Base-by-base conservation (phyloP, 2,113 vertebrate genomes). In the Talpa occidentalis region DNA sequence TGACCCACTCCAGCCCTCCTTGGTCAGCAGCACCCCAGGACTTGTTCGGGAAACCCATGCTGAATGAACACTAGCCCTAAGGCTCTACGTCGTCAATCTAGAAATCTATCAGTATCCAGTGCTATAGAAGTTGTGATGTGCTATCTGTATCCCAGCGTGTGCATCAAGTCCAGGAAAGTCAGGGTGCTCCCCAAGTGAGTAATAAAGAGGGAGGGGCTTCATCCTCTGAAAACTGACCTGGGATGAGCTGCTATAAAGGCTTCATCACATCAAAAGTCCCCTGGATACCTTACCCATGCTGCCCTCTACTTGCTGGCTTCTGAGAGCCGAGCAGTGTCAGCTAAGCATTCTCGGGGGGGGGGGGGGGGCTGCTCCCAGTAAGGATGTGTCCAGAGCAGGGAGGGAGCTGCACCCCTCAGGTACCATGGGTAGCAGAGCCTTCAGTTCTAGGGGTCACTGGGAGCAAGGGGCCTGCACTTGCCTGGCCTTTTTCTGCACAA, bases 391-490 rank as follows among this genome's bases (percentile, higher is more conserved):
- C 15, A 17, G 49, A 52, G 49, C 49, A 52, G 49, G 47, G 49
- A 52, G 49, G 24, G 54, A 10, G 42, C 70, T 8, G 10, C 8
- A 26, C 30, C 70, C 22, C 2, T 19, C 67, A 21, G 32, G 35
- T 0, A 3, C 40, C n/a, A 9, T 2, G 52, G 37, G 6, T 2
- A 42, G 7, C 28, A 60, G 30, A 1, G 4, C 24, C 17, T 37
- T 59, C 19, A 2, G 12, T 73, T n/a, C 84, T 44, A 15, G 84
- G 44, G n/a, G 24, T 3, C 16, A 1, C 7, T 10, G 52, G 52
- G 56, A n/a, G 16, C 83, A 22, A 42, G 30, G 28, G 67, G 14
- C 12, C 1, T 52, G 21, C 15, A 1, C 40, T 26, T 28, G 44
- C 37, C 52, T 72, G 5, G 4, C 10, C 52, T 59, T 62, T 52